Base-by-base conservation (phyloP, 2,113 vertebrate species). In the Eptatretus burgeri region DNA sequence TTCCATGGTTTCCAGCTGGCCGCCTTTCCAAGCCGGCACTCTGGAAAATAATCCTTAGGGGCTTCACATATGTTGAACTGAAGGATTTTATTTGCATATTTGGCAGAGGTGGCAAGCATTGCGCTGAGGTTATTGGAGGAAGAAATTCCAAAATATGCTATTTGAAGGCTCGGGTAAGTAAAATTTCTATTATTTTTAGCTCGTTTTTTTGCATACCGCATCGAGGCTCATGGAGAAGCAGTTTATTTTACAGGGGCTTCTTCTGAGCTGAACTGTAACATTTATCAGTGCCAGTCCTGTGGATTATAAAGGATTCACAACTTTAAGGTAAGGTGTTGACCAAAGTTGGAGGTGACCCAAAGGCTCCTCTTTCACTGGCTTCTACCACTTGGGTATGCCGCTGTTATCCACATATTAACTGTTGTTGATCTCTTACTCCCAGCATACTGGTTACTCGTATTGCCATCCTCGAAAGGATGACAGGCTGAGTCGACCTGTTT, bases 141-240 rank as follows among this genome's bases (percentile, higher is more conserved):
- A 83, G 56, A 17, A n/a, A 20, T n/a, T 60, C 56, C 56, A 60
- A 75, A 73, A 89, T 94, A 70, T 72, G 76, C 56, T 77, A 77
- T 66, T 78, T 98, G 66, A 98, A 94, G 77, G 89, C 91, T 71
- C 76, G 91, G 67, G 88, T 95, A 79, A 79, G 77, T 60, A 60
- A n/a, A n/a, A 17, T 60, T n/a, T 60, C 10, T 20, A 60, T 20
- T 60, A 41, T 41, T 41, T 41, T 41, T 41, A 41, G 27, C 7
- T 41, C 27, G 7, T 41, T 41, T 41, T 41, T 7, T 41, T 41
- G 27, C 27, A 41, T 7, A 41, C 27, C 27, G 7, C 27, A 41
- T 41, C 27, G 27, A 41, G 27, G 27, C 27, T 41, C 27, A 41
- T 20, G 20, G 13, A 60, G n/a, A 17, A 17, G n/a, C 56, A 60